Evolutionary conservation across 2,888 invertebrate species (phyloP), one percentile per base, ranked within the genome.

Genomic region (Mamestra brassicae): DNA sequence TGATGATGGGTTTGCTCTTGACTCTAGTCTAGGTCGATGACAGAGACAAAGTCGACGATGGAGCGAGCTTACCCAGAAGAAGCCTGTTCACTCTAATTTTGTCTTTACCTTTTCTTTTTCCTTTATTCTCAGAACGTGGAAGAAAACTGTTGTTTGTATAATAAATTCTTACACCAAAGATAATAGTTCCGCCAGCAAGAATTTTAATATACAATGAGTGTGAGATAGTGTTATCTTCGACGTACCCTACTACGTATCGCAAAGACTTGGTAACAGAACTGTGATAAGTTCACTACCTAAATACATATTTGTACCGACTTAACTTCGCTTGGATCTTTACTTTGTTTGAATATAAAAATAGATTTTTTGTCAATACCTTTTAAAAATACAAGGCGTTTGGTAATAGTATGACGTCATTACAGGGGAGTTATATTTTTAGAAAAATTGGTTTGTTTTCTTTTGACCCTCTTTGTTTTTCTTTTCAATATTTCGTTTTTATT

Each of bases 141-240:
- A 61, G 45, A 67, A 57, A 61, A 55, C 70, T 57, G 26, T n/a
- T 78, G 78, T 83, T 73, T 78, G 68, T 50, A 62, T 72, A 36
- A 66, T 62, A 78, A 61, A 76, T 50, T 63, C 55, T n/a, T n/a
- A 66, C 50, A 47, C n/a, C 8, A 34, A 73, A 78, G 79, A 83
- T 83, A 83, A 62, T 55, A 69, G 83, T 78, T 78, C 69, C 74
- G 79, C 69, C 62, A 57, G 63, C 65, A 73, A 61, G 61, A 83
- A 62, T 69, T 47, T 54, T 74, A 52, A 67, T 67, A 72, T 65
- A 76, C 61, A 74, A 70, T 79, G 69, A 70, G 60, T 74, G 55
- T 57, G 66, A 62, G 75, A 84, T 83, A 78, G 45, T 52, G 64
- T 72, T 82, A 82, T 82, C 82, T 80, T 4, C n/a, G 34, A 10